Percentiles rank a stretch among this genome's conserved stretches.
These are phyloP conservation scores for Tenebrio molitor DNA, from an alignment of 1,140 invertebrate species.

Conservation along the genomic window DNA sequence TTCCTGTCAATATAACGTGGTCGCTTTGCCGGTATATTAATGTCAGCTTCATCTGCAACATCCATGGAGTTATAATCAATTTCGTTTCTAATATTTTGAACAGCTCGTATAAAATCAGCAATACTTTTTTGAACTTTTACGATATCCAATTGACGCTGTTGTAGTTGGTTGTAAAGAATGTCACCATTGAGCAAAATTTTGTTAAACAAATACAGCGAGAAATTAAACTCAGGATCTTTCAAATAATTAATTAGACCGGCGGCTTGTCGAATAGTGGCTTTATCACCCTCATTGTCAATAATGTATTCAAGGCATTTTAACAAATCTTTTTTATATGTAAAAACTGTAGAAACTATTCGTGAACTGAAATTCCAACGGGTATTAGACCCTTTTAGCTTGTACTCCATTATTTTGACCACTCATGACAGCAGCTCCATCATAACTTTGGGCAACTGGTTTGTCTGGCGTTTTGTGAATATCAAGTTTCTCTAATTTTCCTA, in stretches of 20 bases:
- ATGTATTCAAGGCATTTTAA: slow-evolving; percentile 44
- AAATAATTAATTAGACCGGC: slow-evolving; percentile 33
- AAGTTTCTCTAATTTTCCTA: background rate
- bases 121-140: slow-evolving; percentile 35
- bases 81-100: slow-evolving; percentile 31
- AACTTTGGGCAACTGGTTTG: too few relatives aligned
- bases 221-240: slow-evolving; percentile 43
- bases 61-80: slow-evolving; percentile 31
- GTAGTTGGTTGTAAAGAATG: too few relatives aligned
- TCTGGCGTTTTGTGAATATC: slow-evolving; percentile 12
- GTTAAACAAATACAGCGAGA: slow-evolving; percentile 54
- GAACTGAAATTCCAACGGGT: slow-evolving; percentile 46
- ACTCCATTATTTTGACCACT: slow-evolving; percentile 15
- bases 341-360: slow-evolving; percentile 24
- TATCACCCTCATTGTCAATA: slow-evolving; percentile 14
- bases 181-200: slow-evolving; percentile 47
- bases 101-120: slow-evolving; percentile 25
- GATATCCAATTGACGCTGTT: too few relatives aligned
- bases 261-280: slow-evolving; percentile 8
- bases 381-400: background rate
- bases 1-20: too few relatives aligned
- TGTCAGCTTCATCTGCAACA: too few relatives aligned
- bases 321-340: slow-evolving; percentile 37
- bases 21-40: too few relatives aligned
- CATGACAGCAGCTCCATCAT: slow-evolving; percentile 43